A percentile compares a stretch with the other conserved stretches of the same genome.
Conservation (phyloP, 1,140 invertebrate genomes). For the Nephila pilipes region DNA sequence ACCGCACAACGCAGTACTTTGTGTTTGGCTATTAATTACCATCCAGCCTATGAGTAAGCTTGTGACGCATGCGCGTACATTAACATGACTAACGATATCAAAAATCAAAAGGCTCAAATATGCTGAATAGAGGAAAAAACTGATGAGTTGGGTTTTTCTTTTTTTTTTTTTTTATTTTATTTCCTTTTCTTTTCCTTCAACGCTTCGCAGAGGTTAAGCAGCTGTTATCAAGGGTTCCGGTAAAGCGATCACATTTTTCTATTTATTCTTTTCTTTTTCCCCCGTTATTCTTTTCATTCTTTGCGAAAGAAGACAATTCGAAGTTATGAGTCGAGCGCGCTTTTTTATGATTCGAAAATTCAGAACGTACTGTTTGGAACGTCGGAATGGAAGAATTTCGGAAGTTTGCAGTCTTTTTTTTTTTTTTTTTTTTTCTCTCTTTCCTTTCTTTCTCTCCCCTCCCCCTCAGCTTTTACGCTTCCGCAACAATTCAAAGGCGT, state of each 20-base stretch:
- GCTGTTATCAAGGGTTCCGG: constrained; percentile 57
- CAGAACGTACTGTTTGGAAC: background rate
- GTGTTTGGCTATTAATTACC: background rate
- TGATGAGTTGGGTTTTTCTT: background rate
- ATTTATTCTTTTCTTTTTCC: constrained; percentile 23
- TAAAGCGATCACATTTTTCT: constrained; percentile 49
- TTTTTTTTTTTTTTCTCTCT: background rate
- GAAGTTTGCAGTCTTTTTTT: background rate
- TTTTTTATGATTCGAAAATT: constrained; percentile 17
- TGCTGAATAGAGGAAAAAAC: background rate
- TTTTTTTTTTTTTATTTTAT: too few relatives aligned
- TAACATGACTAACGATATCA: background rate
- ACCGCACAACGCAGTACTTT: background rate
- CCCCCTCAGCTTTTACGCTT: background rate
- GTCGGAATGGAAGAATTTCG: constrained; percentile 15
- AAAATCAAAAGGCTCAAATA: background rate
- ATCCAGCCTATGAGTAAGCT: background rate
- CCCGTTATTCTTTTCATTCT: constrained; percentile 14
- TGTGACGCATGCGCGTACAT: background rate
- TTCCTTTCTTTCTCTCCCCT: background rate
- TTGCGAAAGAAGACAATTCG: constrained; percentile 11
- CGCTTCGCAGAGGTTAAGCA: constrained; percentile 31
- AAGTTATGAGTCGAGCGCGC: constrained; percentile 21
- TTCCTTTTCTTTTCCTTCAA: background rate
- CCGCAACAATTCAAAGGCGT: constrained; percentile 16